phyloP scores from a whole-genome alignment of 2,888 invertebrate species.

The Watsonalla cultraria region DNA sequence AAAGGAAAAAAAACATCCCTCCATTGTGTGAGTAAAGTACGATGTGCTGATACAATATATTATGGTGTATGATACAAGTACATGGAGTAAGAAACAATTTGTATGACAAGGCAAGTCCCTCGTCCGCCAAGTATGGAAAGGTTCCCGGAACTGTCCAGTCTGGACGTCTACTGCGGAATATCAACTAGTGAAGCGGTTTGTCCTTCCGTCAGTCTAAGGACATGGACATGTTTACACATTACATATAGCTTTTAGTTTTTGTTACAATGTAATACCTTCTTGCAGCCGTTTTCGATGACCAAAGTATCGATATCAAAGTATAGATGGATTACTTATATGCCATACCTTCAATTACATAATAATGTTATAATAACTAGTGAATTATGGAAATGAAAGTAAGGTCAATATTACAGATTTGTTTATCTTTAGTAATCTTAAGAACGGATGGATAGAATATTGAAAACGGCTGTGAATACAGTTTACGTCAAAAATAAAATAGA shows the following conservation, averaged over 20 bases:
- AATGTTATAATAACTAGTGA: too few relatives aligned
- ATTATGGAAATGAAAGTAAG: too few relatives aligned
- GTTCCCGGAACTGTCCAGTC: constrained; percentile 58
- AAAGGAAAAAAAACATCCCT: constrained; percentile 9
- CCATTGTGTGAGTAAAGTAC: constrained; percentile 7
- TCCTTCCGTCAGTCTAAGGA: constrained; percentile 41
- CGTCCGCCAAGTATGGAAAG: constrained; percentile 36
- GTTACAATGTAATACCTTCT: too few relatives aligned
- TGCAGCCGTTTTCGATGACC: too few relatives aligned
- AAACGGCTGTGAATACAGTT: too few relatives aligned
- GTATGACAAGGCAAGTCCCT: constrained; percentile 29
- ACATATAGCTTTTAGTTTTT: background rate
- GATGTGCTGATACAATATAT: constrained; percentile 6
- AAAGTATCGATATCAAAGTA: too few relatives aligned
- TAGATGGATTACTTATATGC: too few relatives aligned
- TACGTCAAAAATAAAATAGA: too few relatives aligned
- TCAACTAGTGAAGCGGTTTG: constrained; percentile 51
- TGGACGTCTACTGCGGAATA: constrained; percentile 48
- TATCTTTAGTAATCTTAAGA: too few relatives aligned
- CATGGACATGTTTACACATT: constrained; percentile 1
- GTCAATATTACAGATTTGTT: too few relatives aligned
- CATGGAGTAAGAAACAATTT: constrained; percentile 24
- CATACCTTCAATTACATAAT: too few relatives aligned
- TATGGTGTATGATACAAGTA: constrained; percentile 19
- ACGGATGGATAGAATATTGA: too few relatives aligned